Evolutionary conservation across 1,140 invertebrate species (phyloP).

Genomic region (Leptinotarsa undecemlineata): DNA sequence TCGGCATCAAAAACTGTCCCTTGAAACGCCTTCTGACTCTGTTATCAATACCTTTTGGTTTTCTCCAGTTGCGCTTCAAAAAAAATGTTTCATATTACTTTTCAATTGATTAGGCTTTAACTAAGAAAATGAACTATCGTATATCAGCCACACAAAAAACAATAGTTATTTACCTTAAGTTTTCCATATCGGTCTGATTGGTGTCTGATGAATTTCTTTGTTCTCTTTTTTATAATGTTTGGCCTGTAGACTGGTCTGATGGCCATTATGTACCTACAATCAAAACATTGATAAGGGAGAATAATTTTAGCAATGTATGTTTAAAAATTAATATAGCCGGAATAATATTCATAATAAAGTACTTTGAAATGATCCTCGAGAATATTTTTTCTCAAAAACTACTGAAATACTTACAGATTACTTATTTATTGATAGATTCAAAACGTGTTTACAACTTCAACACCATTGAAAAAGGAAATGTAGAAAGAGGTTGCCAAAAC

Average conservation of each 20-base stretch:
- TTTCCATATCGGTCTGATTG: slow-evolving; percentile 97
- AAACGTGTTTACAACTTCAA: slow-evolving; percentile 1
- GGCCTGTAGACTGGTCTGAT: slow-evolving; percentile 86
- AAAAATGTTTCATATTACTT: slow-evolving; percentile 47
- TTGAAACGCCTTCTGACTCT: slow-evolving; percentile 97
- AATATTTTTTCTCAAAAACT: background rate
- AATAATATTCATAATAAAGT: too few species aligned
- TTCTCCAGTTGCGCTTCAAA: slow-evolving; percentile 80
- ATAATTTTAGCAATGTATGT: background rate
- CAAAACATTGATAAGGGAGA: background rate
- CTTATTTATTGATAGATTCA: background rate
- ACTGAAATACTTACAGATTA: slow-evolving; percentile 23
- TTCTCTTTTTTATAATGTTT: slow-evolving; percentile 93
- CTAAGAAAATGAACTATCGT: slow-evolving; percentile 18
- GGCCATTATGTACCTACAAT: slow-evolving; percentile 35
- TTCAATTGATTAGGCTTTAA: background rate
- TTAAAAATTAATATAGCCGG: too few species aligned
- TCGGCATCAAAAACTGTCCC: slow-evolving; percentile 98
- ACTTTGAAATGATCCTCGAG: too few species aligned
- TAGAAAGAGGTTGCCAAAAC: background rate
- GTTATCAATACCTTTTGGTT: slow-evolving; percentile 98
- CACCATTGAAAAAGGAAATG: background rate
- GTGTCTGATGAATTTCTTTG: slow-evolving; percentile 95
- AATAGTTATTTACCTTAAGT: slow-evolving; percentile 70
- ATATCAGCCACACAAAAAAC: background rate